A percentile compares a stretch with the other conserved stretches of the same genome.
Conservation (phyloP, 2,888 invertebrate genomes). For the Teinopalpus imperialis region DNA sequence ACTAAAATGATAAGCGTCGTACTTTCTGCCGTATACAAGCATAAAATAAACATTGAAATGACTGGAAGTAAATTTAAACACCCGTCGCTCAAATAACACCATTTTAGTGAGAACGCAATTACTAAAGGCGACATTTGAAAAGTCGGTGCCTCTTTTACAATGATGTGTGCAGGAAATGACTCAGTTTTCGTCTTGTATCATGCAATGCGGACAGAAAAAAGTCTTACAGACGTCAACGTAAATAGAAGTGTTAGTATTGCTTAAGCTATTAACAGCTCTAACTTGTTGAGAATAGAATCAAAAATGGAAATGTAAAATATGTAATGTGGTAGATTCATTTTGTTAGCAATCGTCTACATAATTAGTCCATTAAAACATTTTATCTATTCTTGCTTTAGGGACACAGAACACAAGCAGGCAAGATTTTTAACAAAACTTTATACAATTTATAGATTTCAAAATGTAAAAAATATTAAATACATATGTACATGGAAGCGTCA, state of each 20-base stretch:
- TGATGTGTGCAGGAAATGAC: constrained; percentile 51
- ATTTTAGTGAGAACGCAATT: constrained; percentile 13
- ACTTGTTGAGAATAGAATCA: not conserved
- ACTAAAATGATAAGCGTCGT: too few relatives aligned
- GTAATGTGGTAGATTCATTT: not conserved
- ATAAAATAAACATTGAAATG: constrained; percentile 1
- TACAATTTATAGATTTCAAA: too few relatives aligned
- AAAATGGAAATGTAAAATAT: not conserved
- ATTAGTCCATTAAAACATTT: constrained; percentile 31
- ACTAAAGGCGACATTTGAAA: constrained; percentile 49
- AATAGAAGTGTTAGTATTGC: constrained; percentile 1
- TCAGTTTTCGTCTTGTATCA: constrained; percentile 42
- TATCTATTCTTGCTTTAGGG: constrained; percentile 27
- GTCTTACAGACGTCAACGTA: constrained; percentile 21
- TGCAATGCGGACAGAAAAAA: constrained; percentile 32
- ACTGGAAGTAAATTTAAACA: constrained; percentile 2
- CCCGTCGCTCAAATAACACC: constrained; percentile 8
- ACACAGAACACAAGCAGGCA: too few relatives aligned
- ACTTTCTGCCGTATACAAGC: too few relatives aligned
- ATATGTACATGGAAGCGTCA: too few relatives aligned
- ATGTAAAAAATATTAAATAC: too few relatives aligned
- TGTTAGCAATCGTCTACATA: constrained; percentile 22
- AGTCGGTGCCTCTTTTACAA: constrained; percentile 44
- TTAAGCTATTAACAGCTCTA: constrained; percentile 20
- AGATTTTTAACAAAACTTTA: too few relatives aligned